phyloP scores from a whole-genome alignment of 1,140 invertebrate genomes.

The Philopotamus ludificatus region DNA sequence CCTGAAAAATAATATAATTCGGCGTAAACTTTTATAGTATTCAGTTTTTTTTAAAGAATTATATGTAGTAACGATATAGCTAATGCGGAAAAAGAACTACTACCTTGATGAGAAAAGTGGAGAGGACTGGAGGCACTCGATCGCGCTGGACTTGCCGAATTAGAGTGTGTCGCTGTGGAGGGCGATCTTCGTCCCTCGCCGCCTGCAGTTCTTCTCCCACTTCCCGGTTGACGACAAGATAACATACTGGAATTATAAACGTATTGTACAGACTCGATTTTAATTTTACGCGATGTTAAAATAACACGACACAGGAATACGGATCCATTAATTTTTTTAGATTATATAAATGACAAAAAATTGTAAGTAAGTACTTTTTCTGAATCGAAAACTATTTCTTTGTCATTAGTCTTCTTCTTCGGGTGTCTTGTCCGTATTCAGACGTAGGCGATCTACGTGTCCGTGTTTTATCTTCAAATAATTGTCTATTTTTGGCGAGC shows the following conservation, averaged over 20 bases:
- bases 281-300: no score
- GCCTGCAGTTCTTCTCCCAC: slow-evolving; percentile 26
- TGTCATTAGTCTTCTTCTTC: no score
- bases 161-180: slow-evolving; percentile 49
- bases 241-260: slow-evolving; percentile 33
- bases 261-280: background rate
- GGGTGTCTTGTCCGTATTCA: no score
- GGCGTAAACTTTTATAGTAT: no score
- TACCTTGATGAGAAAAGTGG: slow-evolving; percentile 44
- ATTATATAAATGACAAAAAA: no score
- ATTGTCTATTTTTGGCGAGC: no score
- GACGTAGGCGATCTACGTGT: no score
- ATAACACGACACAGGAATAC: no score
- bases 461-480: no score
- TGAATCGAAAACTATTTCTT: no score
- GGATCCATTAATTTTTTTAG: no score
- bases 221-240: slow-evolving; percentile 36
- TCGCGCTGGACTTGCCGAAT: slow-evolving; percentile 48
- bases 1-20: slow-evolving; percentile 23
- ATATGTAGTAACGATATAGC: background rate
- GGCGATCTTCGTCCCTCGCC: slow-evolving; percentile 47
- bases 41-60: background rate
- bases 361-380: no score
- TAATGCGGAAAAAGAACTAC: background rate
- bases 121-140: slow-evolving; percentile 49